phyloP scores from a whole-genome alignment of 2,888 invertebrate genomes.

The Druceiella hillmani region DNA sequence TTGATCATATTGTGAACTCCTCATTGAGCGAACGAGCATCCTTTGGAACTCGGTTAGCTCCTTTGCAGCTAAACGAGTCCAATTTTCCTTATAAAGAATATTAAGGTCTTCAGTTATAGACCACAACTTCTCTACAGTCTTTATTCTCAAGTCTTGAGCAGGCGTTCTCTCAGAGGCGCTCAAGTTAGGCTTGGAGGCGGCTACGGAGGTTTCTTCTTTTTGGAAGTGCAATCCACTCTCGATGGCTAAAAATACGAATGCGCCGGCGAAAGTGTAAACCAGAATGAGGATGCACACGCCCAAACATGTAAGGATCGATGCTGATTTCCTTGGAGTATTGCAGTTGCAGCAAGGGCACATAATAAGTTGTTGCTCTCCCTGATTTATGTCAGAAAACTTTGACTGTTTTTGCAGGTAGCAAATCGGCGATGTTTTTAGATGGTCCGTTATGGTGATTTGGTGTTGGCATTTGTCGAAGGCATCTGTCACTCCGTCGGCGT shows the following conservation, averaged over 20 bases:
- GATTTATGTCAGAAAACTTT: too few relatives aligned
- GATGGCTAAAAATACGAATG: slow-evolving; percentile 82
- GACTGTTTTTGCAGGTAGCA: too few relatives aligned
- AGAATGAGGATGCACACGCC: slow-evolving; percentile 82
- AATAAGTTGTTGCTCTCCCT: too few relatives aligned
- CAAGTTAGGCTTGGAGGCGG: slow-evolving; percentile 58
- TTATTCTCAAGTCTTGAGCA: slow-evolving; percentile 56
- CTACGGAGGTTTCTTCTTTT: slow-evolving; percentile 55
- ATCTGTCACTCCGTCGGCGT: too few relatives aligned
- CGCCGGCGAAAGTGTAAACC: slow-evolving; percentile 87
- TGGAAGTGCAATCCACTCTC: slow-evolving; percentile 56
- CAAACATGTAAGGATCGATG: slow-evolving; percentile 72
- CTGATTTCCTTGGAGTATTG: too few relatives aligned
- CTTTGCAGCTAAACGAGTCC: slow-evolving; percentile 83
- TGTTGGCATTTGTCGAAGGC: too few relatives aligned
- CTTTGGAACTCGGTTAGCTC: slow-evolving; percentile 83
- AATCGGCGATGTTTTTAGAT: too few relatives aligned
- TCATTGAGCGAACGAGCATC: slow-evolving; percentile 46
- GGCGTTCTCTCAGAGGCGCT: slow-evolving; percentile 46
- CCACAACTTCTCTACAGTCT: slow-evolving; percentile 77
- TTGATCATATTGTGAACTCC: too few relatives aligned
- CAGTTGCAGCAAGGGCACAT: too few relatives aligned
- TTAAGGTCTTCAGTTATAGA: slow-evolving; percentile 83
- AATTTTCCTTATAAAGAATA: slow-evolving; percentile 85
- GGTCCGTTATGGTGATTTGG: too few relatives aligned